phyloP scores from a whole-genome alignment of 2,113 vertebrate species.

The Prinia subflava region DNA sequence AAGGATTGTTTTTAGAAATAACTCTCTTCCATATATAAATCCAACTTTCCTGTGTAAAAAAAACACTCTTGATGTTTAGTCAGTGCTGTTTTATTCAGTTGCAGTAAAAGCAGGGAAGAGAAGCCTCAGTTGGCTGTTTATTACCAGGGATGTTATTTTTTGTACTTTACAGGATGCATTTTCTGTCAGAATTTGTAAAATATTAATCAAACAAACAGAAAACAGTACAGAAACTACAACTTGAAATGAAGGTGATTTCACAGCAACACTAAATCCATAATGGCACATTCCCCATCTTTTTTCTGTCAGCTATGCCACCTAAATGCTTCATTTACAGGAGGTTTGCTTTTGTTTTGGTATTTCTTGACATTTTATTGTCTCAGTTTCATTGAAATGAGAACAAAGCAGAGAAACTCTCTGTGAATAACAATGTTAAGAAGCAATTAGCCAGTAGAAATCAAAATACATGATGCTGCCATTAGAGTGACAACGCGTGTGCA shows the following conservation, averaged over 20 bases:
- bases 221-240: slow-evolving; percentile 48
- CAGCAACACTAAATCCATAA: slow-evolving; percentile 39
- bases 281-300: background rate
- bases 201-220: slow-evolving; percentile 66
- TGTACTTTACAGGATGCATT: slow-evolving; percentile 48
- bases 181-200: slow-evolving; percentile 63
- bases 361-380: slow-evolving; percentile 56
- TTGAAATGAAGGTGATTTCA: slow-evolving; percentile 51
- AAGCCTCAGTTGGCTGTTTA: slow-evolving; percentile 1
- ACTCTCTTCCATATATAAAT: background rate
- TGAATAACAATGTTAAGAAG: slow-evolving; percentile 48
- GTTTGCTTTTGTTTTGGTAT: slow-evolving; percentile 59
- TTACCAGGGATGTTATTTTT: slow-evolving; percentile 30
- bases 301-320: slow-evolving; percentile 52
- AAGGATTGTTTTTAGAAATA: background rate
- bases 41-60: background rate
- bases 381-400: slow-evolving; percentile 25
- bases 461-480: background rate
- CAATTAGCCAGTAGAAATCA: slow-evolving; percentile 49
- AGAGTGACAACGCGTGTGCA: background rate
- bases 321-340: slow-evolving; percentile 60
- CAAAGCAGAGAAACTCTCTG: slow-evolving; percentile 33
- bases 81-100: slow-evolving; percentile 3
- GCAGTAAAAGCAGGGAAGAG: background rate
- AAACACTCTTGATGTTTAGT: background rate